Percentiles rank a stretch among this genome's conserved stretches.
These are phyloP conservation scores for Tiliacea aurago DNA, from an alignment of 2,888 invertebrate genomes.

Conservation along the genomic window DNA sequence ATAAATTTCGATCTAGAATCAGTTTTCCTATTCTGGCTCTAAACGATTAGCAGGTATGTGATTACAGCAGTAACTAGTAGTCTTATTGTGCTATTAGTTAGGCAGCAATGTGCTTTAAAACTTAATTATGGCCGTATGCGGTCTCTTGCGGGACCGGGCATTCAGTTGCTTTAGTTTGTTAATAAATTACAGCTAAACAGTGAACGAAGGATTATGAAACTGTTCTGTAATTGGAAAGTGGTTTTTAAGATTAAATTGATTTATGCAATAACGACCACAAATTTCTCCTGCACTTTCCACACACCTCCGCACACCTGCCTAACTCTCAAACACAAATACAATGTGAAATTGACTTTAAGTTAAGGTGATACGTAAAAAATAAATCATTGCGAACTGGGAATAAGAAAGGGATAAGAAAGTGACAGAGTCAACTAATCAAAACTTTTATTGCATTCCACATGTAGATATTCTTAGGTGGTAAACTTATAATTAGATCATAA, in stretches of 20 bases:
- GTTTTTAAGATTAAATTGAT: neutral
- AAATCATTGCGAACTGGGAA: no score
- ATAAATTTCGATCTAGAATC: constrained; percentile 13
- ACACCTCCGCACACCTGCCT: no score
- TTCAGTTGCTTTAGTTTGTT: constrained; percentile 25
- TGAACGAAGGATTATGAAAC: constrained; percentile 17
- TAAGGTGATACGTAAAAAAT: no score
- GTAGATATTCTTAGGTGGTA: no score
- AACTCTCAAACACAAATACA: no score
- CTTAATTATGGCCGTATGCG: constrained; percentile 51
- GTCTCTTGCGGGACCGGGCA: constrained; percentile 41
- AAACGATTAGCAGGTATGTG: constrained; percentile 39
- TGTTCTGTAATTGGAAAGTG: neutral
- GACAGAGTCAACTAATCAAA: no score
- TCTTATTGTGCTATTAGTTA: constrained; percentile 43
- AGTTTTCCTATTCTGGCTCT: neutral
- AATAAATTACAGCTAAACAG: constrained; percentile 11
- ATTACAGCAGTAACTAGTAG: constrained; percentile 21
- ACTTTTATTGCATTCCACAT: no score
- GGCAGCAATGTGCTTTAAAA: constrained; percentile 42
- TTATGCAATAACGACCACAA: neutral
- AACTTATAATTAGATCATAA: no score
- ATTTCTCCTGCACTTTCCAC: neutral
- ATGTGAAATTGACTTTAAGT: no score
- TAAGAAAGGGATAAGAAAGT: no score